These are phyloP conservation scores for Panzeria rudis DNA, from an alignment of 2,888 invertebrate genomes.

Conservation along the genomic window DNA sequence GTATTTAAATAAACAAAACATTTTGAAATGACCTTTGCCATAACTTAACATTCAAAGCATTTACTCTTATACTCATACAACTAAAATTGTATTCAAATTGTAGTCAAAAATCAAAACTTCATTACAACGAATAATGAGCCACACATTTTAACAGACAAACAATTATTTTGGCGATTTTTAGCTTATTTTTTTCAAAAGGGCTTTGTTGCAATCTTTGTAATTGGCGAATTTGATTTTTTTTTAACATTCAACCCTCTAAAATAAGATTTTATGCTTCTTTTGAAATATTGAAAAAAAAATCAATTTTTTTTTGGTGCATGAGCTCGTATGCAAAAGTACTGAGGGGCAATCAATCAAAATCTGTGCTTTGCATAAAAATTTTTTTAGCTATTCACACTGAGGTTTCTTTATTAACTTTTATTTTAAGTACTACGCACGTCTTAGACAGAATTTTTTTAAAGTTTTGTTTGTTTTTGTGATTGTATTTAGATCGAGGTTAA, in stretches of 20 bases:
- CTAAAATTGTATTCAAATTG: slow-evolving; percentile 17
- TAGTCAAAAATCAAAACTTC: slow-evolving; percentile 45
- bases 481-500: slow-evolving; percentile 71
- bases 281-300: slow-evolving; percentile 11
- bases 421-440: slow-evolving; percentile 59
- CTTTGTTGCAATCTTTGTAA: slow-evolving; percentile 1
- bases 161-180: slow-evolving; percentile 24
- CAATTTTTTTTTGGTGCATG: background rate
- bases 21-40: slow-evolving; percentile 69
- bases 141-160: background rate
- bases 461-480: slow-evolving; percentile 10
- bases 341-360: slow-evolving; percentile 69
- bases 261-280: slow-evolving; percentile 30
- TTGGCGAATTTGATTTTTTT: background rate
- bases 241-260: slow-evolving; percentile 34
- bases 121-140: slow-evolving; percentile 45
- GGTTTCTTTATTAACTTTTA: slow-evolving; percentile 42
- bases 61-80: slow-evolving; percentile 28
- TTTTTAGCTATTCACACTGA: slow-evolving; percentile 8
- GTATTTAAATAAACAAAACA: slow-evolving; percentile 60
- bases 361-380: slow-evolving; percentile 69
- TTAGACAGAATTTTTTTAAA: slow-evolving; percentile 40
- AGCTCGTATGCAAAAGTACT: slow-evolving; percentile 43
- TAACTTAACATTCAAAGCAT: slow-evolving; percentile 66
- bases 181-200: slow-evolving; percentile 41